phyloP scores from a whole-genome alignment of 2,113 vertebrate genomes.

The Monopterus albus region DNA sequence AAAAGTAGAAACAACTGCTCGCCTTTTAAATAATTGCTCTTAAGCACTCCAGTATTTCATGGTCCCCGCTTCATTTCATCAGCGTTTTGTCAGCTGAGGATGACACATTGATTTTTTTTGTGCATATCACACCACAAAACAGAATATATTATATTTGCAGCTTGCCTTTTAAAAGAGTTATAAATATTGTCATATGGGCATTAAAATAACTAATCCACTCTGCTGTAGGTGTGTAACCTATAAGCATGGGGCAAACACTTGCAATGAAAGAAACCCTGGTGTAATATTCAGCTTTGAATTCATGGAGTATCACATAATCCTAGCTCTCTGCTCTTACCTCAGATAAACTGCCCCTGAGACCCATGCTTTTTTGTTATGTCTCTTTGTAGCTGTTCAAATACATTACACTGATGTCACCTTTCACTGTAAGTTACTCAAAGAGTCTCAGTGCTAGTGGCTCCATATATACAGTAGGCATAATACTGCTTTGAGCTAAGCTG shows the following conservation, averaged over 20 bases:
- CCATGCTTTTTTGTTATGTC: too few species aligned
- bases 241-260: not conserved
- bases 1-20: not conserved
- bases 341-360: not conserved
- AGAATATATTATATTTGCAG: not conserved
- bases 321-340: not conserved
- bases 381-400: too few species aligned
- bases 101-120: constrained; percentile 3
- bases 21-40: not conserved
- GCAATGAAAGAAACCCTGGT: not conserved
- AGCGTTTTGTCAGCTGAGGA: constrained; percentile 10
- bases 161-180: not conserved
- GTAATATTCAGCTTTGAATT: too few species aligned
- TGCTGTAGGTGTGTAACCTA: not conserved
- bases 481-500: too few species aligned
- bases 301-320: too few species aligned
- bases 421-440: too few species aligned
- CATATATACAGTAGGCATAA: too few species aligned
- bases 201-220: not conserved
- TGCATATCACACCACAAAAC: not conserved
- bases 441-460: too few species aligned
- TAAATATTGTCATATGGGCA: not conserved
- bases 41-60: constrained; percentile 3
- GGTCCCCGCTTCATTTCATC: constrained; percentile 11
- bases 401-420: too few species aligned